Percentiles rank a stretch among this genome's conserved stretches.
Conservation (phyloP, 2,888 invertebrate species). For the Leptopterna dolabrata region DNA sequence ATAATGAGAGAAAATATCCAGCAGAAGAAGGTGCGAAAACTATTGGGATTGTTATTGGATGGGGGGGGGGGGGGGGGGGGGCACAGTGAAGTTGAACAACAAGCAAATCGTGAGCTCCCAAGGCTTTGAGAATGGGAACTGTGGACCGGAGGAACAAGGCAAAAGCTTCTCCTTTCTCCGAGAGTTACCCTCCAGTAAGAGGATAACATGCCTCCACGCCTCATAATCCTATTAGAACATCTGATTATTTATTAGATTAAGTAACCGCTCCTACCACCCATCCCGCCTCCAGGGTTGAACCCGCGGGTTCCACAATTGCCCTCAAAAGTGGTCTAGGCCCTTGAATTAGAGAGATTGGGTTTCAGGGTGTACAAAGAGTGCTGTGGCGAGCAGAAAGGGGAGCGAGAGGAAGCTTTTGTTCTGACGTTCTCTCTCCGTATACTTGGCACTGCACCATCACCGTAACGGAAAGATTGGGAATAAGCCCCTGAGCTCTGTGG, state of each 20-base stretch:
- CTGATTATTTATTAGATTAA: slow-evolving; percentile 52
- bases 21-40: neutral
- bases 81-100: neutral
- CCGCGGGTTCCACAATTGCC: neutral
- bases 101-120: neutral
- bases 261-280: slow-evolving; percentile 32
- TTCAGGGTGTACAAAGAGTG: neutral
- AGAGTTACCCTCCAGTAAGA: slow-evolving; percentile 37
- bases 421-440: neutral
- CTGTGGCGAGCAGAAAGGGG: neutral
- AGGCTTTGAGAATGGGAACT: neutral
- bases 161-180: slow-evolving; percentile 33
- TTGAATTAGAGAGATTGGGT: slow-evolving; percentile 28
- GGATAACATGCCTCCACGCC: slow-evolving; percentile 47
- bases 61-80: too few species aligned
- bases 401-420: neutral
- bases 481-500: neutral
- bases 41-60: neutral
- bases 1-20: neutral
- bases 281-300: neutral
- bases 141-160: slow-evolving; percentile 11
- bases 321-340: slow-evolving; percentile 35
- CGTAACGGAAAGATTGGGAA: neutral
- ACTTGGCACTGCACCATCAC: neutral
- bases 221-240: slow-evolving; percentile 52